Percentiles rank a stretch among this genome's conserved stretches.
phyloP scores from a whole-genome alignment of 2,797 vertebrate species.

The Lepus townsendii region DNA sequence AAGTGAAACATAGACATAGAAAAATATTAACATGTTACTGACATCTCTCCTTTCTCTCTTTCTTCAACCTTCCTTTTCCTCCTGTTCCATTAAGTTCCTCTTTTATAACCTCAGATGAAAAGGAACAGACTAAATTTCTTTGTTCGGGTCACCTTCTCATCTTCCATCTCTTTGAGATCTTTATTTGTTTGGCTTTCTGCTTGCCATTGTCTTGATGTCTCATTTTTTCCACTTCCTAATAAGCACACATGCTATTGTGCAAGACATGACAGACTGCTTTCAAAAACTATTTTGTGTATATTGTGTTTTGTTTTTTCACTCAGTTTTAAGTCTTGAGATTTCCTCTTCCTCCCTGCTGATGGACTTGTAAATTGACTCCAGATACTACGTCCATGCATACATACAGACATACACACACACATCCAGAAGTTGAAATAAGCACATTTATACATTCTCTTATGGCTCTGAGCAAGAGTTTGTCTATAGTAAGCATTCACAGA shows the following conservation, averaged over 20 bases:
- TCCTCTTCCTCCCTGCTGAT: not conserved
- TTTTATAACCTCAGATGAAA: not conserved
- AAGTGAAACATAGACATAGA: too few species aligned
- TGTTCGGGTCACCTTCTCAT: not conserved
- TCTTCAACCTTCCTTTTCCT: not conserved
- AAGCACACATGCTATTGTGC: not conserved
- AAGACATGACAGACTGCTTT: not conserved
- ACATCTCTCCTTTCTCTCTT: not conserved
- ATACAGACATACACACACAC: not conserved
- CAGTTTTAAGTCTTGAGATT: not conserved
- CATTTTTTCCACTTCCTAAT: not conserved
- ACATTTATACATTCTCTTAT: not conserved
- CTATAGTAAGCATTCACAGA: not conserved
- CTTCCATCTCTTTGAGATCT: not conserved
- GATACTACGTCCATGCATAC: too few species aligned
- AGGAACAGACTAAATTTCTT: not conserved
- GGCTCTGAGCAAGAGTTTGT: conserved; percentile 22
- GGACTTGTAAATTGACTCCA: not conserved
- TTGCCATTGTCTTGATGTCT: not conserved
- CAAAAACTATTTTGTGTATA: not conserved
- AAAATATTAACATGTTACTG: not conserved
- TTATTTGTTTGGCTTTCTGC: not conserved
- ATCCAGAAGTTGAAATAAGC: not conserved
- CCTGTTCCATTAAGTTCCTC: not conserved
- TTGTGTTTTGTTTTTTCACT: not conserved